Evolutionary conservation across 2,888 invertebrate genomes (phyloP).

Genomic region (Hermaeophaga mercurialis): DNA sequence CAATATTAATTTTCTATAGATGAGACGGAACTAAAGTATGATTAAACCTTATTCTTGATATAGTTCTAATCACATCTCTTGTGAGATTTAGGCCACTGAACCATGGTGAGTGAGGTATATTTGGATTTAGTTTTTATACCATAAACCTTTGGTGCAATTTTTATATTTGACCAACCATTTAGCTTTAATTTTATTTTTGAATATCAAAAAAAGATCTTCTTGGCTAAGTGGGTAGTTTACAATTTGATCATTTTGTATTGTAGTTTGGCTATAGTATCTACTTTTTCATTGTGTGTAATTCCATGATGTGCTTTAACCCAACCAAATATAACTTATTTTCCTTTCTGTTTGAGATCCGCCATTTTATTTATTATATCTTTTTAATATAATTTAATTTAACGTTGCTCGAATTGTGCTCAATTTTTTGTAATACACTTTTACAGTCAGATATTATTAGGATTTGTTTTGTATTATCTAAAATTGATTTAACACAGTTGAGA

Average conservation of each 20-base stretch:
- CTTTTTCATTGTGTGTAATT: background rate
- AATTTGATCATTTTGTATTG: background rate
- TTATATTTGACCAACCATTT: background rate
- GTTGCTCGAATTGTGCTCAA: background rate
- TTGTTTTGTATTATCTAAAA: background rate
- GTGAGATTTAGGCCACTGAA: background rate
- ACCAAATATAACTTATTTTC: background rate
- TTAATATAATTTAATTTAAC: background rate
- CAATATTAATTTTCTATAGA: background rate
- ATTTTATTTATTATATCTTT: background rate
- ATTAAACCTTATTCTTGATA: background rate
- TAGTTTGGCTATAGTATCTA: background rate
- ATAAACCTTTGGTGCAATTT: background rate
- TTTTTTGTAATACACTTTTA: background rate
- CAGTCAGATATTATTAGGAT: background rate
- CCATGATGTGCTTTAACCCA: background rate
- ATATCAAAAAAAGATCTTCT: background rate
- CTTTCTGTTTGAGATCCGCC: background rate
- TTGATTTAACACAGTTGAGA: background rate
- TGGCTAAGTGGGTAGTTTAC: background rate
- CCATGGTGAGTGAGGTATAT: background rate
- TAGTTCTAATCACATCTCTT: background rate
- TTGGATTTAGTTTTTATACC: background rate
- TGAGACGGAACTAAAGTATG: background rate
- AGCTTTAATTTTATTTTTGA: background rate